A percentile compares a stretch with the other conserved stretches of the same genome.
Conservation (phyloP, 2,888 invertebrate species). For the Orgyia antiqua region DNA sequence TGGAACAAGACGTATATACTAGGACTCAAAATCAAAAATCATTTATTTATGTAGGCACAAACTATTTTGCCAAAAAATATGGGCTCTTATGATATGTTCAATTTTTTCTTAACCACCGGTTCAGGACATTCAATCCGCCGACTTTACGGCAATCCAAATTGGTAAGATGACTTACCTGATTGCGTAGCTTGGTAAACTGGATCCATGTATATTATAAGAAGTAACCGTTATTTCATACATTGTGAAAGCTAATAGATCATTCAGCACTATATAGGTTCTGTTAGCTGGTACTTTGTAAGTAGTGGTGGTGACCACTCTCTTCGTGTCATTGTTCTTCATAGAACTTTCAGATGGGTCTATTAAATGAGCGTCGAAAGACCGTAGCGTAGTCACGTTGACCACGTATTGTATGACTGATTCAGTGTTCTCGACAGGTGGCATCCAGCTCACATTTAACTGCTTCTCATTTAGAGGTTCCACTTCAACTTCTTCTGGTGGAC, state of each 20-base stretch:
- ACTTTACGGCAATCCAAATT: no score
- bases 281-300: slow-evolving; percentile 78
- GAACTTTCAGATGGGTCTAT: slow-evolving; percentile 68
- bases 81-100: no score
- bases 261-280: slow-evolving; percentile 77
- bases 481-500: slow-evolving; percentile 84
- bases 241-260: slow-evolving; percentile 84
- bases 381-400: slow-evolving; percentile 84
- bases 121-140: no score
- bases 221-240: slow-evolving; percentile 90
- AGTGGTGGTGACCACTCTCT: slow-evolving; percentile 40
- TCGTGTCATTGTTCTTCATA: slow-evolving; percentile 41
- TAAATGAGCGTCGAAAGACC: slow-evolving; percentile 81
- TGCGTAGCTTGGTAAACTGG: slow-evolving; percentile 86
- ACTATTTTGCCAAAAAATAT: no score
- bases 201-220: slow-evolving; percentile 85
- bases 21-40: no score
- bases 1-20: no score
- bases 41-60: no score
- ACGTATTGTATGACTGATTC: slow-evolving; percentile 82
- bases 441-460: slow-evolving; percentile 85
- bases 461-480: slow-evolving; percentile 86
- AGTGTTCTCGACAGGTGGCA: slow-evolving; percentile 79
- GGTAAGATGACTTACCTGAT: slow-evolving; percentile 80
- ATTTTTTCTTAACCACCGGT: no score